Evolutionary conservation across 2,888 invertebrate species (phyloP).

Genomic region (Pseudococcus longispinus): DNA sequence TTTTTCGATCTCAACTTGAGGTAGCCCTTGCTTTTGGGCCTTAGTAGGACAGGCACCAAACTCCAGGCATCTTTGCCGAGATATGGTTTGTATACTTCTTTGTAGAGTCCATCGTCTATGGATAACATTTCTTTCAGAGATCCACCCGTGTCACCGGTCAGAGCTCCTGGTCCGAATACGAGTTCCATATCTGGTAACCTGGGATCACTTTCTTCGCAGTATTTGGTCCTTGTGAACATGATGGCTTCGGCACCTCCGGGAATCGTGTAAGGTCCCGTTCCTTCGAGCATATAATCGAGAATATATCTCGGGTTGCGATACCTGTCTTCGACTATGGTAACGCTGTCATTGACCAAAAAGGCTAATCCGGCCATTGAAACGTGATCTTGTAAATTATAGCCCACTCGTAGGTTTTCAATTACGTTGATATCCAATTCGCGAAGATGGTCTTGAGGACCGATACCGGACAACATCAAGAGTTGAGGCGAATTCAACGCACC

Average conservation of each 20-base stretch:
- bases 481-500: conserved; percentile 91
- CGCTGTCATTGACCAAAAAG: conserved; percentile 61
- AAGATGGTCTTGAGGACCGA: conserved; percentile 64
- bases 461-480: conserved; percentile 84
- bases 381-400: conserved; percentile 64
- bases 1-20: conserved; percentile 67
- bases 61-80: conserved; percentile 65
- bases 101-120: conserved; percentile 63
- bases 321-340: conserved; percentile 60
- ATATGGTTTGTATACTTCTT: conserved; percentile 64
- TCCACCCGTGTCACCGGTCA: conserved; percentile 66
- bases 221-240: conserved; percentile 64
- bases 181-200: conserved; percentile 65
- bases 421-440: conserved; percentile 63
- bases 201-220: conserved; percentile 62
- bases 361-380: conserved; percentile 63
- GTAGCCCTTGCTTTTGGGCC: conserved; percentile 75
- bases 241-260: conserved; percentile 65
- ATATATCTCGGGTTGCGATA: conserved; percentile 61
- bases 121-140: conserved; percentile 62
- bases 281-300: conserved; percentile 62
- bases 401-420: conserved; percentile 63
- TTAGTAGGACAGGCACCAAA: conserved; percentile 74
- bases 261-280: conserved; percentile 63
- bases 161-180: conserved; percentile 65